These are phyloP conservation scores for Heliangelus exortis DNA, from an alignment of 2,797 vertebrate species.

Conservation along the genomic window DNA sequence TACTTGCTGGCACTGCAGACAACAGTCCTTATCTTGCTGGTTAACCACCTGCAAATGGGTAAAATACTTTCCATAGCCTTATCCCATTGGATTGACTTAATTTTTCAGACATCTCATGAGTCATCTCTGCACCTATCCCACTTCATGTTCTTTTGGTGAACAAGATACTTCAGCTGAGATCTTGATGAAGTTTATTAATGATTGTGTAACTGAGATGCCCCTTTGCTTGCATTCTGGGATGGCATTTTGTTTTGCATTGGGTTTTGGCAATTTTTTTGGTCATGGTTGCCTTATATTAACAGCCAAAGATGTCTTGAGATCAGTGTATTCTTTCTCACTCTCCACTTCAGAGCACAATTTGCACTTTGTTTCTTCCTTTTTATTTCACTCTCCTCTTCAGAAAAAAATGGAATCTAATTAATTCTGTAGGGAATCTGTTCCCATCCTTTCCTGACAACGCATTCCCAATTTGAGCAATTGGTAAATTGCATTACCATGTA, in stretches of 20 bases:
- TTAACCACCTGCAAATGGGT: background rate
- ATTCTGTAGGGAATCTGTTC: background rate
- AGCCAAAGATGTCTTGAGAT: background rate
- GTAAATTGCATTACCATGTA: background rate
- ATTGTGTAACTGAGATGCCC: background rate
- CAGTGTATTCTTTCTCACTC: background rate
- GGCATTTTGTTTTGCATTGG: background rate
- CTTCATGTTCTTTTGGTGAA: background rate
- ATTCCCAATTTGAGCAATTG: background rate
- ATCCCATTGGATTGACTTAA: background rate
- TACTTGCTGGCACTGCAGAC: background rate
- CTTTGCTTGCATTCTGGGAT: background rate
- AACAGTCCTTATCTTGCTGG: background rate
- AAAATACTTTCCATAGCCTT: background rate
- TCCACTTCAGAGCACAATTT: background rate
- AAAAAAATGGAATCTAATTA: background rate
- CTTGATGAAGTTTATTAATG: background rate
- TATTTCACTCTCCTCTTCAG: background rate
- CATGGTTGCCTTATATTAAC: background rate
- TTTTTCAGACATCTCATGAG: background rate
- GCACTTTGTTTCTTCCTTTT: background rate
- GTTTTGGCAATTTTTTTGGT: background rate
- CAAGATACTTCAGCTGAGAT: background rate
- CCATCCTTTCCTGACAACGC: background rate
- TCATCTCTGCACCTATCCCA: background rate